Conservation (phyloP, 1,140 invertebrate species). For the Zaprionus capensis region DNA sequence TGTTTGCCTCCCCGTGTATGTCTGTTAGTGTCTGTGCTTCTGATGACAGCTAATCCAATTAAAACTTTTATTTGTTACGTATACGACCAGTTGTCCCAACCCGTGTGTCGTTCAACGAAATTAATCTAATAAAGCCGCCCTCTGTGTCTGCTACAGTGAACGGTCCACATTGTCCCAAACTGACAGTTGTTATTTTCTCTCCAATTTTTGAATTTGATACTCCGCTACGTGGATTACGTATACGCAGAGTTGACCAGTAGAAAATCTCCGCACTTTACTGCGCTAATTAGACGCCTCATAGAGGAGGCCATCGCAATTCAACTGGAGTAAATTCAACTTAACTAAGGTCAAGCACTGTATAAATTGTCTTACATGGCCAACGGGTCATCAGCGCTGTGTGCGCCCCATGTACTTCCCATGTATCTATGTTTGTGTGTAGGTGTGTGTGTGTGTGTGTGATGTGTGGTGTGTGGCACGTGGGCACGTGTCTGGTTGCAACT, state of each 20-base stretch:
- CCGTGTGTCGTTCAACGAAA: slow-evolving; percentile 68
- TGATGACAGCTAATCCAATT: slow-evolving; percentile 84
- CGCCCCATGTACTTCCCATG: not conserved
- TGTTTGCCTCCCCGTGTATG: slow-evolving; percentile 9
- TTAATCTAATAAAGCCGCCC: slow-evolving; percentile 77
- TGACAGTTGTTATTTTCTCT: slow-evolving; percentile 30
- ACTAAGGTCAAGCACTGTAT: slow-evolving; percentile 39
- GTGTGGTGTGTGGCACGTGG: slow-evolving; percentile 14
- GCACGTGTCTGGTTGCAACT: slow-evolving; percentile 40
- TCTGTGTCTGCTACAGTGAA: not conserved
- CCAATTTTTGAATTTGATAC: slow-evolving; percentile 34
- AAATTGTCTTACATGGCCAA: slow-evolving; percentile 30
- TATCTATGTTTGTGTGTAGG: not conserved
- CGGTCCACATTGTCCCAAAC: slow-evolving; percentile 12
- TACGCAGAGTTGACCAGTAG: not conserved
- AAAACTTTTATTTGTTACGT: slow-evolving; percentile 83
- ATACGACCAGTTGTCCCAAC: slow-evolving; percentile 50
- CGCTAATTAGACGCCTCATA: slow-evolving; percentile 41
- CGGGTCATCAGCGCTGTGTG: slow-evolving; percentile 1
- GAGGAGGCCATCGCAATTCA: slow-evolving; percentile 27
- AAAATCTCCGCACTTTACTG: slow-evolving; percentile 20
- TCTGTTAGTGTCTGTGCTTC: slow-evolving; percentile 48
- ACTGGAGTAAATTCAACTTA: slow-evolving; percentile 40
- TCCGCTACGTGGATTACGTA: slow-evolving; percentile 11
- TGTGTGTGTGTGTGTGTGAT: slow-evolving; percentile 9